Evolutionary conservation across 2,797 vertebrate species (phyloP), one percentile per base, ranked within the genome.

Genomic region (Cyclopterus lumpus): DNA sequence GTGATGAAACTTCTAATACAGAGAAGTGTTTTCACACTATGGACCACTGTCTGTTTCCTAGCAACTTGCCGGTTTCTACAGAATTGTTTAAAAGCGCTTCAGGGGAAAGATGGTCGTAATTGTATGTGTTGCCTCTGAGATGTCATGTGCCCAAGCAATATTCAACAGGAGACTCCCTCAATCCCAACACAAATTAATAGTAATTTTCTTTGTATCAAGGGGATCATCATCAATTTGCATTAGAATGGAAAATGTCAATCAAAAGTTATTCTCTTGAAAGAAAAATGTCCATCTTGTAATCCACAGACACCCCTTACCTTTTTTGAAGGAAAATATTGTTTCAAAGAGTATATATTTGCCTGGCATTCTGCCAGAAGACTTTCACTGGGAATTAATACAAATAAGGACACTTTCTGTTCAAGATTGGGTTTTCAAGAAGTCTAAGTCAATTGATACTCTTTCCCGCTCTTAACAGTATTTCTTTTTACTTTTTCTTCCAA

Each of bases 1-100:
- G 65, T 65, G 67, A 86, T 76, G 55, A 80, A 88, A 82, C 26
- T n/a, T 70, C 18, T 62, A 40, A 67, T 44, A 59, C 49, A 72
- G 62, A 64, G 72, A 64, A 79, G 61, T 46, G 18, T 74, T 85
- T 76, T 82, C 40, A 62, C 60, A 63, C 79, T 70, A 40, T 38
- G 53, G 76, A 80, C 82, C 77, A 38, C 80, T 82, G 83, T 90
- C 89, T 87, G 94, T 95, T 94, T 86, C 94, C 92, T 93, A 94
- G 93, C 94, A 95, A 95, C 94, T 84, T 89, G 66, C 80, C 67
- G 4, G 73, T 90, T 89, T 84, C 73, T 76, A 65, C 83, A 55
- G 80, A 69, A 82, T 88, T 83, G 85, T 90, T 86, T 92, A 68
- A 83, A 78, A 81, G 71, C 80, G 85, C 81, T 86, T 77, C 71